Base-by-base conservation (phyloP, 2,888 invertebrate species). In the Acleris holmiana region DNA sequence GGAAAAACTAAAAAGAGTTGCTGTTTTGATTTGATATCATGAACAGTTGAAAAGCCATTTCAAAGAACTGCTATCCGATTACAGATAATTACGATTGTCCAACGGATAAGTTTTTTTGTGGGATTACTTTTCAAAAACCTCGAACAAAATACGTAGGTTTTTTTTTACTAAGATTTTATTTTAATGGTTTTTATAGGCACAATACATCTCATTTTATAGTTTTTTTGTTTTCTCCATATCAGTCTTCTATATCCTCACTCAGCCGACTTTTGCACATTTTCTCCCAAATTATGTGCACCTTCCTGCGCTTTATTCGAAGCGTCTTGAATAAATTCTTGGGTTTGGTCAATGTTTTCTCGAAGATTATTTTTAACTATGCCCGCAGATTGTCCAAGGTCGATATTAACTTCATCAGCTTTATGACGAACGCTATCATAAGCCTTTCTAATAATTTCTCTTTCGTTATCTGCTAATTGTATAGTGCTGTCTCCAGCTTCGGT, bases 271-370 rank as follows among this genome's bases (percentile, higher is more conserved):
- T 55, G 49, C 10, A 50, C 23, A 19, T 65, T 5, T 49, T 59
- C 47, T 21, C 54, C 49, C 17, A 59, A 18, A 15, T 59, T 49
- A n/a, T 55, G 44, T 21, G 65, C 65, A 49, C 47, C 29, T 53
- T 47, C 57, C 5, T 25, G 46, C 7, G 35, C 10, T 13, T 57
- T 63, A 2, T 57, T 35, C 21, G 63, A 63, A 51, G 57, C 63
- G 8, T 63, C 63, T 25, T 51, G 35, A 46, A 63, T 53, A n/a
- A 63, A 63, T 25, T 63, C 63, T 40, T 63, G 57, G 1, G 63
- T 63, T 53, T 51, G 47, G 2, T 63, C 47, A n/a, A 63, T 58
- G 21, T 23, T 47, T 44, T 41, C 58, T 41, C 18, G 51, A 15
- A 53, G 1, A 19, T 51, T 47, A 23, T 41, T 56, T 41, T 60